These are phyloP conservation scores for Thunnus thynnus DNA, from an alignment of 2,113 vertebrate species.

Conservation along the genomic window DNA sequence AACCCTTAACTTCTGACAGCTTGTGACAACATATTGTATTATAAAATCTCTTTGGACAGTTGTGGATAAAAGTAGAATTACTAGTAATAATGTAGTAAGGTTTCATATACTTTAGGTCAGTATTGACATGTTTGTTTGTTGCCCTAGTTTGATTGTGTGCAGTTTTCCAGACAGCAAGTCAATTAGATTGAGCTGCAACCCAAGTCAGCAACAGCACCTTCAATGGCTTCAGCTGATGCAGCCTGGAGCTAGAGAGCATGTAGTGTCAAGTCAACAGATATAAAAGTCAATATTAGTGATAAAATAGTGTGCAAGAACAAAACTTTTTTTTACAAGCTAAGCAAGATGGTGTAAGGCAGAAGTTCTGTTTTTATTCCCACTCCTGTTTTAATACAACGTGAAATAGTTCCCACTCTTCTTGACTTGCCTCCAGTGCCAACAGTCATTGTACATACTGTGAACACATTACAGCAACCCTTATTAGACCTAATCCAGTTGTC, in stretches of 20 bases:
- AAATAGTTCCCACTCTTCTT: not conserved
- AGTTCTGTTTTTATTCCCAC: not conserved
- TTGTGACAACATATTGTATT: no score
- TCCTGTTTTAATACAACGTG: not conserved
- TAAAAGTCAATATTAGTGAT: conserved; percentile 30
- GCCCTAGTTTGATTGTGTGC: not conserved
- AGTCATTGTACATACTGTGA: not conserved
- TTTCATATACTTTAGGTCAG: not conserved
- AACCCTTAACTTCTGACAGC: no score
- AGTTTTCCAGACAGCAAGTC: conserved; percentile 11
- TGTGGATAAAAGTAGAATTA: no score
- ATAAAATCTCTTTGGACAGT: no score
- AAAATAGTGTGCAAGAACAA: not conserved
- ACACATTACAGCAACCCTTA: not conserved
- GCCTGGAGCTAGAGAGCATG: not conserved
- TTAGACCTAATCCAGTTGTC: not conserved
- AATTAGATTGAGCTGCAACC: not conserved
- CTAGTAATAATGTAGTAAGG: no score
- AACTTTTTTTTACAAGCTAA: not conserved
- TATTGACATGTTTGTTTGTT: conserved; percentile 11
- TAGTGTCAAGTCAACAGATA: not conserved
- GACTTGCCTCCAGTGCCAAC: not conserved
- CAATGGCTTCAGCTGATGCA: not conserved
- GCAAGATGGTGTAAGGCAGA: not conserved
- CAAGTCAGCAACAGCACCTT: not conserved